phyloP scores from a whole-genome alignment of 2,113 vertebrate species.

The Columbina picui region DNA sequence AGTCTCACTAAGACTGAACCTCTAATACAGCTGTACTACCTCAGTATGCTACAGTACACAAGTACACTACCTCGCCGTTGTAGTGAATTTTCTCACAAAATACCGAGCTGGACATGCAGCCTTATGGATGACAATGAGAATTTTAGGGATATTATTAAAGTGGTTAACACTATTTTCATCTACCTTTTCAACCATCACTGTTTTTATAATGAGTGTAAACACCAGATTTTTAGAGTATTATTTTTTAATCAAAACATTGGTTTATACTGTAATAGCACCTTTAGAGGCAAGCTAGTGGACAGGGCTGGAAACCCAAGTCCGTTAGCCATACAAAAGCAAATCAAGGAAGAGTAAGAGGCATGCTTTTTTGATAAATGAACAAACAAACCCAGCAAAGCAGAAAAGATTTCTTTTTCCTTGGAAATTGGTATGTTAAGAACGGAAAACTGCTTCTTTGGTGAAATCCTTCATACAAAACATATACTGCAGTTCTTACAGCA shows the following conservation, averaged over 20 bases:
- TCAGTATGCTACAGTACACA: neutral
- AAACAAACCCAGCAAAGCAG: neutral
- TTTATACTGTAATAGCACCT: neutral
- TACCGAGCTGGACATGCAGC: neutral
- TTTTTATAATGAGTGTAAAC: neutral
- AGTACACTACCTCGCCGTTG: neutral
- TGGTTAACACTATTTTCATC: neutral
- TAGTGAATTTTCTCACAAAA: neutral
- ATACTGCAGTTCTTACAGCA: neutral
- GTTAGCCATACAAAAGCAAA: neutral
- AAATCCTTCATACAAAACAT: neutral
- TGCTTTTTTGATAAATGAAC: neutral
- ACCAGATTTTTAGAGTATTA: neutral
- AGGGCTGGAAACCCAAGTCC: neutral
- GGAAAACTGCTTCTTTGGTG: neutral
- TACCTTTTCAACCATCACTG: neutral
- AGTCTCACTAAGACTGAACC: neutral
- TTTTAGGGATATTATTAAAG: neutral
- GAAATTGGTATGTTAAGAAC: neutral
- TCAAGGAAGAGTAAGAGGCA: neutral
- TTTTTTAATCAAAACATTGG: neutral
- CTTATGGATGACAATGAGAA: neutral
- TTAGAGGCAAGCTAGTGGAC: neutral
- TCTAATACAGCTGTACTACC: neutral
- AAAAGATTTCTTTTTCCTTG: neutral